These are phyloP conservation scores for Meliscaeva auricollis DNA, from an alignment of 2,888 invertebrate genomes.

Conservation along the genomic window DNA sequence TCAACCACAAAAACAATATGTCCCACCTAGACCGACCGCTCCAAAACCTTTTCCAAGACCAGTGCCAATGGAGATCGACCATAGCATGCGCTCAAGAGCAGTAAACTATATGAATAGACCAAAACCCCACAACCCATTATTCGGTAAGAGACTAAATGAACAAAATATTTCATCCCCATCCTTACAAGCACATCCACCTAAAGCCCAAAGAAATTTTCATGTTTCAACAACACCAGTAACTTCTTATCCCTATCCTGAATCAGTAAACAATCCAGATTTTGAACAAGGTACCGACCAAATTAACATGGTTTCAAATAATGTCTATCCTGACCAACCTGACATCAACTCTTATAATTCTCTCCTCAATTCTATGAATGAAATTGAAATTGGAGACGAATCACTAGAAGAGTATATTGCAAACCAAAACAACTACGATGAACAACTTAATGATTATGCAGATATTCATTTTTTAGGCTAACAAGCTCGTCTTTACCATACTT, in stretches of 20 bases:
- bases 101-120: conserved; percentile 14
- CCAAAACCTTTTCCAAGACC: conserved; percentile 11
- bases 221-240: neutral
- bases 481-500: neutral
- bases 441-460: neutral
- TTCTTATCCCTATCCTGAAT: neutral
- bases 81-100: neutral
- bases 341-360: neutral
- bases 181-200: neutral
- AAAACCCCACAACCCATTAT: neutral
- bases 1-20: neutral
- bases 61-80: conserved; percentile 2
- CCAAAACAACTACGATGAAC: neutral
- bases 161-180: neutral
- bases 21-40: neutral
- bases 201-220: conserved; percentile 5
- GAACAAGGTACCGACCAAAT: neutral
- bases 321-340: neutral
- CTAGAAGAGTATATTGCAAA: neutral
- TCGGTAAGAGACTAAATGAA: neutral
- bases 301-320: neutral
- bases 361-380: neutral
- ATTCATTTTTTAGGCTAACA: neutral
- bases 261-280: conserved; percentile 1
- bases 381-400: neutral